Conservation (phyloP, 2,888 invertebrate species). For the Philonicus albiceps region DNA sequence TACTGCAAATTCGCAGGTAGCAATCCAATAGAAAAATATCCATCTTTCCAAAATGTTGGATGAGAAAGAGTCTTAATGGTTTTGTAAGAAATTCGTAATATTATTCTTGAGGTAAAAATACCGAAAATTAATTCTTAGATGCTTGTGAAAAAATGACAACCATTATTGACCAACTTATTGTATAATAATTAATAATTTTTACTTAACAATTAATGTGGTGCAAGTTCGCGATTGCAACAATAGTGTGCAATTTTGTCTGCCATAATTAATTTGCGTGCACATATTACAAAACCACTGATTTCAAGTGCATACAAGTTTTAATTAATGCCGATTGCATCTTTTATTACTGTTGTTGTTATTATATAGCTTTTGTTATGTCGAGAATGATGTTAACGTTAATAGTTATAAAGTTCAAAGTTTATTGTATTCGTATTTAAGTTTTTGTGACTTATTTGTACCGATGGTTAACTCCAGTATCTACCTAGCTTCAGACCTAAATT, state of each 20-base stretch:
- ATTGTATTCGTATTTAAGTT: background rate
- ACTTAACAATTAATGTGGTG: too few species aligned
- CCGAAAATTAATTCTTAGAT: too few species aligned
- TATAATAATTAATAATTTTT: background rate
- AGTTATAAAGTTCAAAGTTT: background rate
- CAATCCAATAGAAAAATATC: too few species aligned
- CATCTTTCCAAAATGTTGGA: too few species aligned
- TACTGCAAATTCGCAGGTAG: too few species aligned
- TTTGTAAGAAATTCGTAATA: too few species aligned
- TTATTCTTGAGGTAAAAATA: too few species aligned
- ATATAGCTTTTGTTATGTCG: too few species aligned
- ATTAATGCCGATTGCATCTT: background rate
- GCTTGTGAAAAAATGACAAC: background rate
- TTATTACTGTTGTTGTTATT: background rate
- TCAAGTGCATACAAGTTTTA: background rate
- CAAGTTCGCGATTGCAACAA: background rate
- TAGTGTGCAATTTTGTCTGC: background rate
- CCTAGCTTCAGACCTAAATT: background rate
- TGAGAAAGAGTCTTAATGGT: too few species aligned
- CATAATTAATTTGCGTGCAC: background rate
- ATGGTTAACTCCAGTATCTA: background rate
- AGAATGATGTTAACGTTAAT: too few species aligned
- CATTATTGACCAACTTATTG: background rate
- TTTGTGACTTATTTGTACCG: background rate
- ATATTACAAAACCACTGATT: background rate